Evolutionary conservation across 2,113 vertebrate genomes (phyloP).

Genomic region (Xiphias gladius): DNA sequence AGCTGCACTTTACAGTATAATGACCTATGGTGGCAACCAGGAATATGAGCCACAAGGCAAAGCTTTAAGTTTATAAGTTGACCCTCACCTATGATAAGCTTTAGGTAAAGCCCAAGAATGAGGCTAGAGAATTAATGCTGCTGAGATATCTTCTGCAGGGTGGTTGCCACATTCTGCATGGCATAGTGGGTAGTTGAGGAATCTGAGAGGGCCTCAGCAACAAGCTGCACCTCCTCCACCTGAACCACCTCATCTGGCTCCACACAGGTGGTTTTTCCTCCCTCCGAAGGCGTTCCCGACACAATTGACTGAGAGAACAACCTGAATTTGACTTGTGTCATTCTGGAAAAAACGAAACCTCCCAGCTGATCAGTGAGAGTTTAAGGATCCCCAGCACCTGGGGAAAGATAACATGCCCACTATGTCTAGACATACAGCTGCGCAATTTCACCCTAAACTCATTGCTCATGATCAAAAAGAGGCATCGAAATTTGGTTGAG

Average conservation of each 20-base stretch:
- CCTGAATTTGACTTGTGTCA: background rate
- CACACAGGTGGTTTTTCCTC: constrained; percentile 22
- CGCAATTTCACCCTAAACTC: background rate
- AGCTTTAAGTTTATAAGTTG: background rate
- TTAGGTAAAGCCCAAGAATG: background rate
- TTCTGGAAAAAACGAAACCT: background rate
- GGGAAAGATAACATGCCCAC: too few species aligned
- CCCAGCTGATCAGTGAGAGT: background rate
- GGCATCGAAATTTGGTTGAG: background rate
- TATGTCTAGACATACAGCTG: background rate
- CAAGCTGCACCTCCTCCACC: constrained; percentile 19
- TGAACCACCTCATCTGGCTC: constrained; percentile 21
- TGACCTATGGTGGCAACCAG: background rate
- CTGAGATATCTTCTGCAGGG: constrained; percentile 16
- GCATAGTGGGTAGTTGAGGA: constrained; percentile 10
- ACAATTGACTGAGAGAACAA: background rate
- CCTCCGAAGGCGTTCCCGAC: background rate
- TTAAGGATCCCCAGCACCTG: background rate
- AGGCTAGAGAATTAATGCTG: constrained; percentile 2
- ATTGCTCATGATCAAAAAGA: background rate
- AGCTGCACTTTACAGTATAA: background rate
- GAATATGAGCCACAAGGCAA: background rate
- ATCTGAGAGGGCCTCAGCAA: constrained; percentile 25
- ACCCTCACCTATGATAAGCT: background rate
- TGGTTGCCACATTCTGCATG: constrained; percentile 15